These are phyloP conservation scores for Uria aalge DNA, from an alignment of 2,113 vertebrate species.

Conservation along the genomic window DNA sequence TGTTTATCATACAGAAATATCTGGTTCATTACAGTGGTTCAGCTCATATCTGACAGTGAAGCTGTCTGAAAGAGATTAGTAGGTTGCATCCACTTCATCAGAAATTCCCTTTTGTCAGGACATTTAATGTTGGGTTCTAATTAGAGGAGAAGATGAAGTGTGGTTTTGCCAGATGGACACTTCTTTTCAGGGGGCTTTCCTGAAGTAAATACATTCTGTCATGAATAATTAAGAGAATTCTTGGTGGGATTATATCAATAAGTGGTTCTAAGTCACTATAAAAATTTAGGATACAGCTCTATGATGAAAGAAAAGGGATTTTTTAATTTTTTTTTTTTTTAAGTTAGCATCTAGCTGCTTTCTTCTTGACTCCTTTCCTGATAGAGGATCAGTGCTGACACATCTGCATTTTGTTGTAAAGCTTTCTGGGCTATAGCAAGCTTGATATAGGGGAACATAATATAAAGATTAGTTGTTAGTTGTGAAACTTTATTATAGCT, in stretches of 20 bases:
- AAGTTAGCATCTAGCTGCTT: neutral
- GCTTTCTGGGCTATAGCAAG: neutral
- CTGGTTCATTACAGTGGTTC: neutral
- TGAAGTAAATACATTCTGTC: neutral
- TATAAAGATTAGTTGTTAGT: neutral
- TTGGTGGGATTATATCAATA: neutral
- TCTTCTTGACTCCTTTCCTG: neutral
- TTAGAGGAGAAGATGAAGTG: neutral
- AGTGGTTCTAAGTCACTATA: neutral
- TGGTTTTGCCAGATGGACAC: neutral
- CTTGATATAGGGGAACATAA: neutral
- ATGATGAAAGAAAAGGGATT: neutral
- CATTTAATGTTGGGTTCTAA: neutral
- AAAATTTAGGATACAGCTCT: neutral
- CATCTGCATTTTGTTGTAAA: neutral
- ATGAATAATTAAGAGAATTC: slow-evolving; percentile 3
- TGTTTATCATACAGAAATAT: neutral
- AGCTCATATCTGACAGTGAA: neutral
- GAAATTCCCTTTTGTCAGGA: neutral
- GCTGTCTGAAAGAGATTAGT: neutral
- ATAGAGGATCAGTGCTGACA: neutral
- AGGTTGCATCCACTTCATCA: neutral
- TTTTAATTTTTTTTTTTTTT: neutral
- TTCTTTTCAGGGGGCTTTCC: neutral
- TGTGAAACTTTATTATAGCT: neutral